Evolutionary conservation across 2,888 invertebrate species (phyloP).

Genomic region (Epirrhoe alternata): DNA sequence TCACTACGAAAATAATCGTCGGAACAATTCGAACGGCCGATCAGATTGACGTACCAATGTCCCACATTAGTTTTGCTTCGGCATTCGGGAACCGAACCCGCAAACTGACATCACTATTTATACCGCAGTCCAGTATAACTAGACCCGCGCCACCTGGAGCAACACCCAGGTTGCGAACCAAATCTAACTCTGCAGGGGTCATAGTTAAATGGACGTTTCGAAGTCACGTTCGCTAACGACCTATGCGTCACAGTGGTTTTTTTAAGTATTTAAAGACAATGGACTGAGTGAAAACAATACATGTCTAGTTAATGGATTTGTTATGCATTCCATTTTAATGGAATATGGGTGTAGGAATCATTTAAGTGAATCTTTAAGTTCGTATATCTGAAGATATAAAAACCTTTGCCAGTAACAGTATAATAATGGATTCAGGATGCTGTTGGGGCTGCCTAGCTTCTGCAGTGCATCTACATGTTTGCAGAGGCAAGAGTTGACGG

Average conservation of each 20-base stretch:
- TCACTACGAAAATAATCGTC: conserved; percentile 22
- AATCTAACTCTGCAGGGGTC: conserved; percentile 40
- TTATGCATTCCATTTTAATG: conserved; percentile 7
- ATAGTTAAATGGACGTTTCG: conserved; percentile 47
- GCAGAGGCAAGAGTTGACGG: too few species aligned
- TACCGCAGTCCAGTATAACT: conserved; percentile 58
- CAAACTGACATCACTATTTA: conserved; percentile 79
- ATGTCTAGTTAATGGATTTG: conserved; percentile 13
- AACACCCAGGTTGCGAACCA: conserved; percentile 26
- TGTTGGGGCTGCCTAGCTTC: too few species aligned
- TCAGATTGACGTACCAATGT: conserved; percentile 69
- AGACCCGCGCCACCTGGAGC: conserved; percentile 59
- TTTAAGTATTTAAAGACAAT: conserved; percentile 66
- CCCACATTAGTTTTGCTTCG: conserved; percentile 73
- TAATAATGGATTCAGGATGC: too few species aligned
- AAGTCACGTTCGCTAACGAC: conserved; percentile 64
- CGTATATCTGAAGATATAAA: too few species aligned
- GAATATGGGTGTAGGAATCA: conserved; percentile 7
- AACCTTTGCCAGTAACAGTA: too few species aligned
- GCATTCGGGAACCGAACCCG: conserved; percentile 77
- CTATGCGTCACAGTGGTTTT: conserved; percentile 63
- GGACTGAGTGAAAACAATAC: conserved; percentile 25
- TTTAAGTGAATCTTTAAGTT: too few species aligned
- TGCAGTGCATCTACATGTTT: too few species aligned
- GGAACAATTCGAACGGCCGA: conserved; percentile 42